Evolutionary conservation across 2,888 invertebrate genomes (phyloP), one percentile per base, ranked within the genome.

Genomic region (Nymphalis c-album): DNA sequence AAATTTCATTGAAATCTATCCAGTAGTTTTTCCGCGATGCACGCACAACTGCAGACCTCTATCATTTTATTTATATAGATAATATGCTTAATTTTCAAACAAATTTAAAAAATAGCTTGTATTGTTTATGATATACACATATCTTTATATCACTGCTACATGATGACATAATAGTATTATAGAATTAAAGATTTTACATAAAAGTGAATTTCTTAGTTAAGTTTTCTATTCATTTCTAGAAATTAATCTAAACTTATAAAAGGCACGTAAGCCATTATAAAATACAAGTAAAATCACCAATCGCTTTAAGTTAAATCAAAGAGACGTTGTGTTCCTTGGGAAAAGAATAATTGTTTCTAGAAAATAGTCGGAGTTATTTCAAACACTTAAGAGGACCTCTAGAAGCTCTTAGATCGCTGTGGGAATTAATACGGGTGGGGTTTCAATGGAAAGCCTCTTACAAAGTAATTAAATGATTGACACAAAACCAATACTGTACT

Each of bases 371-470:
- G 22, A 26, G 31, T 53, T 26, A 53, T 53, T 53, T 53, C 17
- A 53, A 53, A 53, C 26, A 53, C 26, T 53, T 53, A 17, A 53
- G 53, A 31, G 6, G 50, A 50, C 17, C 7, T 53, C 26, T 53
- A 17, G 26, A 53, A 53, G 26, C 17, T 53, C 26, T 22, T 51
- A 51, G 22, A 10, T 10, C 8, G 50, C 26, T 22, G 10, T 8
- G 10, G 51, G 22, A 22, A 51, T 51, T 22, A 22, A 51, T 16
- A 20, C 16, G 13, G 26, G 51, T 51, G 51, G 22, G 16, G 26
- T 51, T 51, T 51, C 22, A 22, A 26, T 53, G 13, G 26, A 26
- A 13, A 26, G 22, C 50, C 20, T 13, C 16, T 31, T 31, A 55
- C 53, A 31, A 31, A 55, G 26, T 26, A 55, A 55, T 55, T 31